These are phyloP conservation scores for Zosterops pallidus DNA, from an alignment of 2,113 vertebrate species.

Conservation along the genomic window DNA sequence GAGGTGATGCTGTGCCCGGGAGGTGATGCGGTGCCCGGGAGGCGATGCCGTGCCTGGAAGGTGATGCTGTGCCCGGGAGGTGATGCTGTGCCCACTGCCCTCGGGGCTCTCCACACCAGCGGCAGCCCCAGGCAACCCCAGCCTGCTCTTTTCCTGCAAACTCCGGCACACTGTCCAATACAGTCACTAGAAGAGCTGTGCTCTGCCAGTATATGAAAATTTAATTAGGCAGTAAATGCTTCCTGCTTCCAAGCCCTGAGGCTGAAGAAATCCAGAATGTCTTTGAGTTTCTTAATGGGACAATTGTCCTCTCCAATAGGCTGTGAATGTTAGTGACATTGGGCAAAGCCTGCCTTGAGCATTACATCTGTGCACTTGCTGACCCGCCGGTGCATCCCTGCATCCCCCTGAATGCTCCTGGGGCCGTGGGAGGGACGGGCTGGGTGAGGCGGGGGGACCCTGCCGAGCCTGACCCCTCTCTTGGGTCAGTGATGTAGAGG, in stretches of 20 bases:
- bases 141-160: background rate
- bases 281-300: constrained; percentile 47
- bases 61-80: background rate
- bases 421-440: background rate
- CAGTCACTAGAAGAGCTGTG: background rate
- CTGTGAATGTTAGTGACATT: background rate
- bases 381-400: background rate
- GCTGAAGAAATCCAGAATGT: constrained; percentile 35
- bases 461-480: background rate
- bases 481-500: accelerated
- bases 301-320: constrained; percentile 21
- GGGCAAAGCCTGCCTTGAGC: background rate
- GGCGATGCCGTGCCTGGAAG: too few species aligned
- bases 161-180: background rate
- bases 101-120: accelerated
- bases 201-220: constrained; percentile 50
- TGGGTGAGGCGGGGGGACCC: background rate
- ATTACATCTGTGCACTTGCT: background rate
- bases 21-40: too few species aligned
- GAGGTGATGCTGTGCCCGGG: too few species aligned
- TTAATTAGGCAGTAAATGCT: constrained; percentile 55
- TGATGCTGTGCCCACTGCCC: accelerated
- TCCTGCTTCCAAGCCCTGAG: constrained; percentile 34
- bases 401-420: background rate
- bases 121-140: background rate